Evolutionary conservation across 2,113 vertebrate genomes (phyloP).

Genomic region (Crotalus horridus): DNA sequence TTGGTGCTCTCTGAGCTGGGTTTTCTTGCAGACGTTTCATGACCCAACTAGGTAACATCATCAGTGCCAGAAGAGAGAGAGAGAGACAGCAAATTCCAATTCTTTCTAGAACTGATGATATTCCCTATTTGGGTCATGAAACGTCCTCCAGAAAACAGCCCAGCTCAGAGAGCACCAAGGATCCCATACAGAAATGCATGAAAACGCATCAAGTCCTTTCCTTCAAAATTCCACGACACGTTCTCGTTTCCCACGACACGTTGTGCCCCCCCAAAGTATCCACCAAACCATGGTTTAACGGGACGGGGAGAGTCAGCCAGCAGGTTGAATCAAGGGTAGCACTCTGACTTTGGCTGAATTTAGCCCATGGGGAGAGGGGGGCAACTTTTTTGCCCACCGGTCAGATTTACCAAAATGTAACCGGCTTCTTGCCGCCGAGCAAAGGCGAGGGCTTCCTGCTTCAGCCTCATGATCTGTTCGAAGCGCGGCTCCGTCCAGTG

Average conservation of each 20-base stretch:
- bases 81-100: not conserved
- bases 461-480: slow-evolving; percentile 91
- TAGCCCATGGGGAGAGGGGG: not conserved
- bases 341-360: not conserved
- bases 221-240: not conserved
- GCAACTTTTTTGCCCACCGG: not conserved
- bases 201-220: not conserved
- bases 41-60: too few relatives aligned
- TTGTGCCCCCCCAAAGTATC: accelerated
- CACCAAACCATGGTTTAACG: not conserved
- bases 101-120: not conserved
- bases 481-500: slow-evolving; percentile 90
- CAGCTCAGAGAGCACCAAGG: not conserved
- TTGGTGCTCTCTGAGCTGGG: too few relatives aligned
- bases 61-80: not conserved
- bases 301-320: not conserved
- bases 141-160: not conserved
- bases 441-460: slow-evolving; percentile 87
- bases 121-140: not conserved
- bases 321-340: not conserved
- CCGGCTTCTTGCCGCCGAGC: slow-evolving; percentile 82
- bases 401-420: slow-evolving; percentile 84
- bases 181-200: not conserved
- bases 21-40: too few relatives aligned
- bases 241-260: not conserved